Conservation (phyloP, 2,113 vertebrate species). For the Myiopsitta monachus region DNA sequence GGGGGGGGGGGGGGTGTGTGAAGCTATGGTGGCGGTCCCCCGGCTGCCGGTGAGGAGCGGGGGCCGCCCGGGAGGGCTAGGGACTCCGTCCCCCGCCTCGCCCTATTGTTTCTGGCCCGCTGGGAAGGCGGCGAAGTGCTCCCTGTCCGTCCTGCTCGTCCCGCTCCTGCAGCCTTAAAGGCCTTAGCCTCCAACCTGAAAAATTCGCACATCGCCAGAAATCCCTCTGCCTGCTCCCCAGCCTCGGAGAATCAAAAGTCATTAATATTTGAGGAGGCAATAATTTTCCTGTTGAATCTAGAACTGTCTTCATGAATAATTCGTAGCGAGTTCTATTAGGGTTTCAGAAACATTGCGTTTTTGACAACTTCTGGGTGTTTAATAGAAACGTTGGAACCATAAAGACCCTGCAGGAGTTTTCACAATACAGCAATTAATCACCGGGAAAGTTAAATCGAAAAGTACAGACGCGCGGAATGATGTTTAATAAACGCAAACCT, state of each 20-base stretch:
- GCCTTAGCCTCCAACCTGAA: conserved; percentile 10
- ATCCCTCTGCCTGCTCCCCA: conserved; percentile 44
- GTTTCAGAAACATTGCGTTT: conserved; percentile 76
- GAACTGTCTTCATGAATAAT: conserved; percentile 81
- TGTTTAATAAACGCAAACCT: conserved; percentile 60
- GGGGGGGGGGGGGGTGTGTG: not conserved
- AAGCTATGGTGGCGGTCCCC: not conserved
- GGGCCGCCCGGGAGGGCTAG: not conserved
- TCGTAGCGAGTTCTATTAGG: conserved; percentile 73
- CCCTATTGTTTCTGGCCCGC: conserved; percentile 54
- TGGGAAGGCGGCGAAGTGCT: not conserved
- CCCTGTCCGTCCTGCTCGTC: not conserved
- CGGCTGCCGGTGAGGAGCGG: not conserved
- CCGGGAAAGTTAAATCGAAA: conserved; percentile 55
- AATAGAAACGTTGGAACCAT: conserved; percentile 54
- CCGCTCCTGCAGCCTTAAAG: not conserved
- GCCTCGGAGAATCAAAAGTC: conserved; percentile 67
- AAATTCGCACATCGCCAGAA: conserved; percentile 37
- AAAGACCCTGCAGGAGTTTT: conserved; percentile 58
- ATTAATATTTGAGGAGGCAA: conserved; percentile 82
- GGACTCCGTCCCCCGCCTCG: not conserved
- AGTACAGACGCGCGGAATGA: conserved; percentile 30
- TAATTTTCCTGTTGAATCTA: conserved; percentile 80
- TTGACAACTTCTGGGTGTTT: conserved; percentile 62
- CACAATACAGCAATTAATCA: conserved; percentile 66